Conservation (phyloP, 2,888 invertebrate species). For the Anorthoa munda region DNA sequence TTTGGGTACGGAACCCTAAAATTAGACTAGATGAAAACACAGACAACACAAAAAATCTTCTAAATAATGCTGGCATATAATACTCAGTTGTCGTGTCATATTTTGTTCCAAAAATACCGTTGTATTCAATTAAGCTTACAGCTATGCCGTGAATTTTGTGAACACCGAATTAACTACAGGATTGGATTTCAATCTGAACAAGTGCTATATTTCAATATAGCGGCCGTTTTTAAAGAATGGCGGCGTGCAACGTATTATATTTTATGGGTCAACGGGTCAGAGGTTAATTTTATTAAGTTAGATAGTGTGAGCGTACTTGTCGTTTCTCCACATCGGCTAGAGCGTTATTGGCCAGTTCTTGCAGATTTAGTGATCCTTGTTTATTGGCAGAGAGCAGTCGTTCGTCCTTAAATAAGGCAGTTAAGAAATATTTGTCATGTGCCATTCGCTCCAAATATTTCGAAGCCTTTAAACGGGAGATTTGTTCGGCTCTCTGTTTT, state of each 20-base stretch:
- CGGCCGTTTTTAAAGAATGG: conserved; percentile 36
- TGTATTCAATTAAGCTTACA: too few species aligned
- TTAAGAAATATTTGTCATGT: conserved; percentile 88
- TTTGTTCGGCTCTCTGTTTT: conserved; percentile 82
- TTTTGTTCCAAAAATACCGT: conserved; percentile 23
- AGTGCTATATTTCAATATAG: conserved; percentile 63
- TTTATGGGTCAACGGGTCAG: conserved; percentile 49
- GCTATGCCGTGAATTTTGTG: conserved; percentile 26
- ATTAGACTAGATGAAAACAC: conserved; percentile 62
- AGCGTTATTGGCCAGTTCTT: conserved; percentile 82
- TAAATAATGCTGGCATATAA: conserved; percentile 31
- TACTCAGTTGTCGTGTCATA: conserved; percentile 14
- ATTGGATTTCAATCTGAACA: conserved; percentile 60
- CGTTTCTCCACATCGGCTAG: conserved; percentile 83
- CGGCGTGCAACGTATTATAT: conserved; percentile 36
- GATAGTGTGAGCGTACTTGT: conserved; percentile 75
- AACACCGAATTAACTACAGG: conserved; percentile 32
- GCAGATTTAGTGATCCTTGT: conserved; percentile 81
- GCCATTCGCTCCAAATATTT: conserved; percentile 89
- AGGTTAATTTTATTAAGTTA: conserved; percentile 42
- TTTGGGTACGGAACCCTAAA: too few species aligned
- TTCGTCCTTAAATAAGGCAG: too few species aligned
- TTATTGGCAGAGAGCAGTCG: conserved; percentile 84
- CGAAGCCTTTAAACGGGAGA: conserved; percentile 86
- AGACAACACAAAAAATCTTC: conserved; percentile 53